Evolutionary conservation across 2,888 invertebrate species (phyloP), one percentile per base, ranked within the genome.

Genomic region (Ophion slaviceki): DNA sequence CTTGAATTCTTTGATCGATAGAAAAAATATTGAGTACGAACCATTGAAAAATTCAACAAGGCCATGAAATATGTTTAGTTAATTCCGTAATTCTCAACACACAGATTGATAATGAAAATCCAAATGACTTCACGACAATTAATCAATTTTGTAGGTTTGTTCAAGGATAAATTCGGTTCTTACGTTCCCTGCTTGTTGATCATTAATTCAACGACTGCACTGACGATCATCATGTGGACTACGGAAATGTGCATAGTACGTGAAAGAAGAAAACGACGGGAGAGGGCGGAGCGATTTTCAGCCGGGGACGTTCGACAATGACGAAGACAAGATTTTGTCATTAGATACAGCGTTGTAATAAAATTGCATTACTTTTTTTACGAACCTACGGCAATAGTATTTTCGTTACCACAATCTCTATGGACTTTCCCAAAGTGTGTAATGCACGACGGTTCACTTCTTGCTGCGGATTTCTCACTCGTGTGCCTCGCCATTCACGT

Each of bases 221-320:
- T 95, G 1, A 96, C 96, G 1, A 93, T 96, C 10, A 77, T 95
- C 1, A 92, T 96, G 90, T 96, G 96, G 96, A 92, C 94, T 17
- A 91, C 93, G 0, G 96, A 96, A 87, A 88, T 92, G 74, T 47
- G 87, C 32, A 80, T 91, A 11, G 61, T 87, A 0, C 88, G 80
- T 28, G 85, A 84, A 64, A 88, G n/a, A 20, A 88, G 57, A n/a
- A 74, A 79, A 47, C 74, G 81, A 24, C 64, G 75, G 32, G 80
- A 70, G 76, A 32, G 66, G 20, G 76, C 72, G 20, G 40, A 85
- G 24, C 40, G 61, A 47, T 80, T 81, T 59, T 72, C 80, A 64
- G 45, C 76, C 59, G 85, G 81, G 24, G 80, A 81, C 40, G 81
- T 82, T 10, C 59, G 62, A 59, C 74, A 84, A 40, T 88, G 53